phyloP scores from a whole-genome alignment of 2,113 vertebrate species.

The Panthera uncia region DNA sequence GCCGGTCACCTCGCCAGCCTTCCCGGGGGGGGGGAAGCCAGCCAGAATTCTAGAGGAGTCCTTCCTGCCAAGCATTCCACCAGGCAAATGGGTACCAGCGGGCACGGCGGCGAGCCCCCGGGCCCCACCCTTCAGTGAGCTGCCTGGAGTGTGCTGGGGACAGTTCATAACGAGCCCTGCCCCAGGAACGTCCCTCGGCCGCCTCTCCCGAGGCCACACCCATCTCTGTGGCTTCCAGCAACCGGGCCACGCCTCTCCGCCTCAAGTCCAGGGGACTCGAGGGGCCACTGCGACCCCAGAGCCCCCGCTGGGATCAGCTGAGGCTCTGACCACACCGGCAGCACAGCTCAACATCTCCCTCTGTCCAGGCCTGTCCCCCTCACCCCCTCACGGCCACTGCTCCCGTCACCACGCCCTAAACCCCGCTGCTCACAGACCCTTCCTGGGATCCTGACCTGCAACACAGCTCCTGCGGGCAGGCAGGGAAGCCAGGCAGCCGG shows the following conservation, averaged over 20 bases:
- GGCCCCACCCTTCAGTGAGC: accelerated
- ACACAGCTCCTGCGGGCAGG: too few species aligned
- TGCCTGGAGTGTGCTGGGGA: accelerated
- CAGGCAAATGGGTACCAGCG: neutral
- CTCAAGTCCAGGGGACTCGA: accelerated
- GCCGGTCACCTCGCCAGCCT: accelerated
- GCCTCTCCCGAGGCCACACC: neutral
- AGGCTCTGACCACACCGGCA: neutral
- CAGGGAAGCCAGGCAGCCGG: accelerated
- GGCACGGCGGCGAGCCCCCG: accelerated
- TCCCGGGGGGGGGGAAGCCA: neutral
- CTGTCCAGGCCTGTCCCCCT: neutral
- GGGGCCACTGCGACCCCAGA: neutral
- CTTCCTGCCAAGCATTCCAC: neutral
- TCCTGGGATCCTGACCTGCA: neutral
- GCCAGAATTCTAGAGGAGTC: neutral
- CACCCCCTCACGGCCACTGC: too few species aligned
- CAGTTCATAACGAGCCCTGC: neutral
- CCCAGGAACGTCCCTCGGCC: neutral
- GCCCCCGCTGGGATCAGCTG: accelerated
- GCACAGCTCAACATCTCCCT: neutral
- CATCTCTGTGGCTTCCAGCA: neutral
- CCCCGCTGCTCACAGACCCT: accelerated
- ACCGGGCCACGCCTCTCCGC: neutral
- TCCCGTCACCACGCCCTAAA: neutral